Base-by-base conservation (phyloP, 2,888 invertebrate species). In the Scaptodrosophila latifasciaeformis region DNA sequence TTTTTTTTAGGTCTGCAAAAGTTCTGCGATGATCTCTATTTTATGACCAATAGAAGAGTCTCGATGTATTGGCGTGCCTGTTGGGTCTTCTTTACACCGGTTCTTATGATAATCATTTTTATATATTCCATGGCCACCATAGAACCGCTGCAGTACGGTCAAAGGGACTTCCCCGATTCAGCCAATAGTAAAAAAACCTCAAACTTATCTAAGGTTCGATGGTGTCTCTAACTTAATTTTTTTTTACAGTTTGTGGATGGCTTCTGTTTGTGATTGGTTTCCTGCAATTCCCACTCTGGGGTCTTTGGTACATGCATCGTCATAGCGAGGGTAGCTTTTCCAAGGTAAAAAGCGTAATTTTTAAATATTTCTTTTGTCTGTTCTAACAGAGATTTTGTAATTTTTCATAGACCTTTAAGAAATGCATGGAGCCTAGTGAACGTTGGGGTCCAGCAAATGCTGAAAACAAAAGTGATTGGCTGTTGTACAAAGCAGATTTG, bases 11-110 rank as follows among this genome's bases (percentile, higher is more conserved):
- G 91, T 2, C 65, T 91, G 29, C 88, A 89, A 54, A 90, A 91
- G 62, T 88, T 92, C 64, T 89, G 91, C 62, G 86, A 88, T 45
- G 95, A 95, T 77, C 86, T 94, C 34, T 92, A 94, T 80, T 95
- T 91, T 82, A 95, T 95, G 94, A 85, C 92, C 67, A 90, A 90
- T 17, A 87, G 87, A 13, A 89, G 89, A 78, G 91, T 84, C 0
- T 89, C 91, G 0, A 63, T 90, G 9, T 95, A 93, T 82, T 95
- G 94, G 94, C 89, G 93, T 43, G 54, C 92, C 17, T 93, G 93
- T 62, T 95, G 95, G 95, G 89, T 89, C 0, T 49, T 93, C 30
- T 86, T 93, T 46, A 92, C 92, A 5, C 95, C 94, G 0, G 80
- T 89, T 0, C 87, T 92, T 65, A 90, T 94, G 88, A 84, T 90